Evolutionary conservation across 1,140 invertebrate genomes (phyloP), one percentile per base, ranked within the genome.

Genomic region (Thereuonema tuberculata): DNA sequence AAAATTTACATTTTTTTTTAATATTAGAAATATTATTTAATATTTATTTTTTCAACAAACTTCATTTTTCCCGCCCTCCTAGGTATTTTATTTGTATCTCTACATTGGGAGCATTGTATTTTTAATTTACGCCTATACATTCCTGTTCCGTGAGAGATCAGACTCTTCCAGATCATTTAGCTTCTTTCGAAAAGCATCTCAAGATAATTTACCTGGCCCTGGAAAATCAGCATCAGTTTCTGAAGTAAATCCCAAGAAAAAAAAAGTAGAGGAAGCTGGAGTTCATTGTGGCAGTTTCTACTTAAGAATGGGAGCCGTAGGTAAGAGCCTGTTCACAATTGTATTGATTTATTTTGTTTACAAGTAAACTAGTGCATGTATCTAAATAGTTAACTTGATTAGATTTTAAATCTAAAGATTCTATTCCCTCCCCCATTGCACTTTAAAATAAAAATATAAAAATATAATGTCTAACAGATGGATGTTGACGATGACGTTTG

Each of bases 1-100:
- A 28, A 14, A 15, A n/a, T 65, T 59, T 52, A 62, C 52, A 61
- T 63, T 64, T n/a, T n/a, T n/a, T n/a, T n/a, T n/a, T n/a, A n/a
- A n/a, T n/a, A n/a, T n/a, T n/a, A n/a, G n/a, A n/a, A n/a, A n/a
- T n/a, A n/a, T n/a, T n/a, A n/a, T n/a, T n/a, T n/a, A n/a, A n/a
- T n/a, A n/a, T n/a, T n/a, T n/a, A n/a, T n/a, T n/a, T n/a, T n/a
- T n/a, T n/a, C n/a, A n/a, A n/a, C n/a, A n/a, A n/a, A n/a, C n/a
- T n/a, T n/a, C n/a, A n/a, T n/a, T n/a, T n/a, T n/a, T n/a, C n/a
- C n/a, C n/a, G n/a, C n/a, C n/a, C 67, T 78, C 78, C 43, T 77
- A 89, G 85, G 84, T 89, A 70, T 91, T 90, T 70, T 91, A 90
- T 70, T 74, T 90, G 20, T 93, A 88, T 69, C 74, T 92, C 43